phyloP scores from a whole-genome alignment of 2,113 vertebrate genomes.

The Scartelaos histophorus region DNA sequence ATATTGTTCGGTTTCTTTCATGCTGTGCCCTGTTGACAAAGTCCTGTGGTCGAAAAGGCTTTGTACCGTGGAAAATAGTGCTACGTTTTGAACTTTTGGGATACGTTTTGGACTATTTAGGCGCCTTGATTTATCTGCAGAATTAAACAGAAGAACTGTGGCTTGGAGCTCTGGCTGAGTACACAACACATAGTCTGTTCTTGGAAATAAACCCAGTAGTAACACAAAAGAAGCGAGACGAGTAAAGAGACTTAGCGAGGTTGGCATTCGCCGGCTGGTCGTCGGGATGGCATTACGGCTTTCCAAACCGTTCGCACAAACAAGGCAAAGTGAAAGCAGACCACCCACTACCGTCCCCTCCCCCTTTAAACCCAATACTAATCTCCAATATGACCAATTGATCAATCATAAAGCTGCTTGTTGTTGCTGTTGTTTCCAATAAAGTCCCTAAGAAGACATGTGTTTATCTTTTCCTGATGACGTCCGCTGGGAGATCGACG shows the following conservation, averaged over 20 bases:
- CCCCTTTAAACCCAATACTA: neutral
- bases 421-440: neutral
- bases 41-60: conserved; percentile 28
- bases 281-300: conserved; percentile 20
- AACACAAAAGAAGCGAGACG: conserved; percentile 45
- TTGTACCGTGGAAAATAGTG: conserved; percentile 31
- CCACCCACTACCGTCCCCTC: conserved; percentile 43
- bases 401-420: conserved; percentile 3
- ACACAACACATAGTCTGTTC: conserved; percentile 47
- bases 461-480: conserved; percentile 3
- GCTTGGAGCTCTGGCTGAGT: conserved; percentile 56
- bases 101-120: conserved; percentile 26
- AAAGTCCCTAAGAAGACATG: neutral
- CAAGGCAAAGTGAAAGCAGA: conserved; percentile 30
- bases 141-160: conserved; percentile 40
- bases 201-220: conserved; percentile 50
- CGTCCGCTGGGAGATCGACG: conserved; percentile 21
- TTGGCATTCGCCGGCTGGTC: conserved; percentile 29
- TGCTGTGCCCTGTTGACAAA: conserved; percentile 50
- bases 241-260: conserved; percentile 2
- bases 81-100: conserved; percentile 27
- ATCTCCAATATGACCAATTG: conserved; percentile 3
- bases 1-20: conserved; percentile 37
- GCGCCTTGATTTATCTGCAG: conserved; percentile 21
- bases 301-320: conserved; percentile 19